Evolutionary conservation across 2,113 vertebrate genomes (phyloP).

Genomic region (Rhinolophus sinicus): DNA sequence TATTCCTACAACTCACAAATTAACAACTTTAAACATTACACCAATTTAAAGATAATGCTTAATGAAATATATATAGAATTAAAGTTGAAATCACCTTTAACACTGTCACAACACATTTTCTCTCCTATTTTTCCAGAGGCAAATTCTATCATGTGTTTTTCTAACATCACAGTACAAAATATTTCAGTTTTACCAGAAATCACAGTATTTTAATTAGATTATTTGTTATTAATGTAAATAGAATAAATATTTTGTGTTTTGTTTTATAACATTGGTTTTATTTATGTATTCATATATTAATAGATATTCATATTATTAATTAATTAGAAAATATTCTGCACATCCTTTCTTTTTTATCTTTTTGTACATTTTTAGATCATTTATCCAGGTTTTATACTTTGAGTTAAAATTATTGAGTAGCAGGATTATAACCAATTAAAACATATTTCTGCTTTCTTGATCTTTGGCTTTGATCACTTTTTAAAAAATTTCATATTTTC

Average conservation of each 20-base stretch:
- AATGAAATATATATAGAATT: background rate
- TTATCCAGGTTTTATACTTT: background rate
- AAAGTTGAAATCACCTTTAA: background rate
- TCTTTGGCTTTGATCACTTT: background rate
- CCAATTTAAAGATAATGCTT: background rate
- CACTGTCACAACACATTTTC: background rate
- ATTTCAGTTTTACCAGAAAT: background rate
- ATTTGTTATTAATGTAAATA: background rate
- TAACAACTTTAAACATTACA: background rate
- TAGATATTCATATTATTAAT: background rate
- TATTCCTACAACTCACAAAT: background rate
- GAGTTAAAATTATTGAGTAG: background rate
- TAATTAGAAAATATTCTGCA: background rate
- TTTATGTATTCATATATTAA: background rate
- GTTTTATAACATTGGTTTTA: background rate
- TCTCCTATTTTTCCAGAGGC: background rate
- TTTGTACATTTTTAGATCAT: background rate
- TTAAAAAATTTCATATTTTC: background rate
- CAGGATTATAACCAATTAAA: background rate
- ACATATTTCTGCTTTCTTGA: background rate
- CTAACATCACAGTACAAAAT: background rate
- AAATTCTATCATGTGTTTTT: background rate
- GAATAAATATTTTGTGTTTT: background rate
- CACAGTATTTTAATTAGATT: background rate
- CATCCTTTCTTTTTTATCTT: background rate